Conservation (phyloP, 2,888 invertebrate species). For the Cantharis rufa region DNA sequence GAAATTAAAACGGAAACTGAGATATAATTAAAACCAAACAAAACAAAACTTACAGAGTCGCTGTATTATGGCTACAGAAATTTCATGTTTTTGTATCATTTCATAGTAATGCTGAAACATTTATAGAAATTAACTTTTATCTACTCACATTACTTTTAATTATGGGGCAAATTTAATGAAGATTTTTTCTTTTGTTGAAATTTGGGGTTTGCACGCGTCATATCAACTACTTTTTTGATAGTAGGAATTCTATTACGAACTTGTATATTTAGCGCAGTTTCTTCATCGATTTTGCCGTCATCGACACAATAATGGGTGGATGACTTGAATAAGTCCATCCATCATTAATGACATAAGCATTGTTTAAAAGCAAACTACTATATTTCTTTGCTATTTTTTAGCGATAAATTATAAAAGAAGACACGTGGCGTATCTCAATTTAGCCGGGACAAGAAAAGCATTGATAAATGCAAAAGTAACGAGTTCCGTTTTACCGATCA, state of each 20-base stretch:
- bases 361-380: conserved; percentile 19
- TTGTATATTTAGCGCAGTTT: conserved; percentile 10
- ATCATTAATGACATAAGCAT: conserved; percentile 19
- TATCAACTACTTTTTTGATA: conserved; percentile 4
- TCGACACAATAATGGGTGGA: conserved; percentile 15
- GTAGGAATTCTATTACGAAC: conserved; percentile 9
- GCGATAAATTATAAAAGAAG: conserved; percentile 21
- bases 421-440: conserved; percentile 14
- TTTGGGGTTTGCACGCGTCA: not conserved
- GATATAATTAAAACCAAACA: not conserved
- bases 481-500: not conserved
- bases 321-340: conserved; percentile 7
- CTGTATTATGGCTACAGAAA: not conserved
- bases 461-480: conserved; percentile 11
- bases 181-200: not conserved
- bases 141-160: not conserved
- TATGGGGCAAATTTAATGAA: not conserved
- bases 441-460: conserved; percentile 1
- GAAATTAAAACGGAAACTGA: not conserved
- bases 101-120: not conserved
- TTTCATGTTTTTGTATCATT: not conserved
- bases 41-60: not conserved
- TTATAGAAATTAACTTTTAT: not conserved
- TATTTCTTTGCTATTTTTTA: conserved; percentile 13
- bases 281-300: conserved; percentile 8